Percentiles rank a stretch among this genome's conserved stretches.
Evolutionary conservation across 2,797 vertebrate genomes (phyloP).

Genomic region (Hydrophis major): DNA sequence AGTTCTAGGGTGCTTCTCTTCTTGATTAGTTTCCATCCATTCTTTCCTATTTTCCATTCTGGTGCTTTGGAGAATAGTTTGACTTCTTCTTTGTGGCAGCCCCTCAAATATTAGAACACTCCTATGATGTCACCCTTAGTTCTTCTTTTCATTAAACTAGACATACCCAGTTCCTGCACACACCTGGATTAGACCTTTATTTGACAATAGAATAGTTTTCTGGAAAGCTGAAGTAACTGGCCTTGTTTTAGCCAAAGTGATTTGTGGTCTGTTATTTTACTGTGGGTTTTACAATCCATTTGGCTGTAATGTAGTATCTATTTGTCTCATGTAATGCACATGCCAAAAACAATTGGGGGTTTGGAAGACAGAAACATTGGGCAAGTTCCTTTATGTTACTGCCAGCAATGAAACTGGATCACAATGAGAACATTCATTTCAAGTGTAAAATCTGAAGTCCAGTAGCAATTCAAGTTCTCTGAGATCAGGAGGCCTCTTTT

Average conservation of each 20-base stretch:
- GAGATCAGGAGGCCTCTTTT: conserved; percentile 48
- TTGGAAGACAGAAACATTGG: neutral
- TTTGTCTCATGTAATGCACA: neutral
- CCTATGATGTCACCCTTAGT: neutral
- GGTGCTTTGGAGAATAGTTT: neutral
- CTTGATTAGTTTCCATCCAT: neutral
- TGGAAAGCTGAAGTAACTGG: neutral
- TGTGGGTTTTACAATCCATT: neutral
- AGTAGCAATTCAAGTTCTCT: conserved; percentile 5
- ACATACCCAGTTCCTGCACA: neutral
- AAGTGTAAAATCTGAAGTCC: neutral
- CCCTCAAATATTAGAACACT: neutral
- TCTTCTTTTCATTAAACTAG: neutral
- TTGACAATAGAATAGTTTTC: neutral
- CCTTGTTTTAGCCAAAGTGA: neutral
- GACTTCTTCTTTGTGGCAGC: neutral
- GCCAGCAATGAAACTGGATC: neutral
- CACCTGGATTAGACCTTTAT: neutral
- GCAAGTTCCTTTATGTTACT: neutral
- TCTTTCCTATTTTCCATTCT: neutral
- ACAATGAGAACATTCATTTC: neutral
- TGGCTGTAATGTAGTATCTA: neutral
- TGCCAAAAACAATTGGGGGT: neutral
- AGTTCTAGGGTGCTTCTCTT: neutral
- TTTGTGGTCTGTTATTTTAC: neutral